These are phyloP conservation scores for Nyctereutes procyonoides DNA, from an alignment of 2,113 vertebrate species.

Conservation along the genomic window DNA sequence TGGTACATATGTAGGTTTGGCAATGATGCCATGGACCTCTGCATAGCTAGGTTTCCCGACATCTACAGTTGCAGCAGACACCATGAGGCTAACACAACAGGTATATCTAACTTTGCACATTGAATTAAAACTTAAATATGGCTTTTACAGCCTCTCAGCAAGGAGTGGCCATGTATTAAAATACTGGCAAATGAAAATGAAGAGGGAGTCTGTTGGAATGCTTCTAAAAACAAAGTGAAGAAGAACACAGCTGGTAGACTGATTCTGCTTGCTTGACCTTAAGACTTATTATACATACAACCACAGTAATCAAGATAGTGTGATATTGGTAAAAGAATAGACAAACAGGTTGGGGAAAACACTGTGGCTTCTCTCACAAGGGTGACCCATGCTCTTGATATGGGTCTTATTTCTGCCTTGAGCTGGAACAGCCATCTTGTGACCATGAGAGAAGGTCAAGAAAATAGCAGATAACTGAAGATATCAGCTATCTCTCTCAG, in stretches of 20 bases:
- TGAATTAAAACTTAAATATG: background rate
- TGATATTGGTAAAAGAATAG: background rate
- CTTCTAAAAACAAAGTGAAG: slow-evolving; percentile 3
- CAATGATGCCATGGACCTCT: background rate
- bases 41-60: background rate
- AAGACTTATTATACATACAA: background rate
- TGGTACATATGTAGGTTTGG: background rate
- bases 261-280: background rate
- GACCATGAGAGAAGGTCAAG: background rate
- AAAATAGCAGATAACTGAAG: background rate
- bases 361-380: background rate
- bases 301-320: background rate
- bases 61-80: background rate
- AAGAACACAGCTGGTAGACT: background rate
- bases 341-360: background rate
- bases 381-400: background rate
- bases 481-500: background rate
- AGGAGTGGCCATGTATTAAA: background rate
- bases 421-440: background rate
- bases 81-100: background rate
- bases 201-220: background rate
- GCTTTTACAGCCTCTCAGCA: background rate
- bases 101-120: background rate
- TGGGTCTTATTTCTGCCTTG: background rate
- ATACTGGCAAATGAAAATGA: slow-evolving; percentile 22